Evolutionary conservation across 1,140 invertebrate species (phyloP).

Genomic region (Argopecten irradians): DNA sequence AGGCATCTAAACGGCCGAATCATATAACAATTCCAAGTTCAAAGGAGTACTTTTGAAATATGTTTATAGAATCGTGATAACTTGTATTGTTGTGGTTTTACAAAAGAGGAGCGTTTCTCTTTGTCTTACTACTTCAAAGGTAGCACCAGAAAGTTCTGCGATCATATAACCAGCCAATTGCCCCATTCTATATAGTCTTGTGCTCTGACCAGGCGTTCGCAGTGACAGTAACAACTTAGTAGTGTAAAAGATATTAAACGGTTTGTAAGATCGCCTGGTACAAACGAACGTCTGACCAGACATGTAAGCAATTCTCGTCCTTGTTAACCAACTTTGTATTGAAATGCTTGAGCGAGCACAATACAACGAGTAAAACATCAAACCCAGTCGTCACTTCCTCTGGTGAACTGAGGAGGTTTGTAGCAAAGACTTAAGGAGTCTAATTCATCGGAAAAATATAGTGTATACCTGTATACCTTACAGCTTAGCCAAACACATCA

Average conservation of each 20-base stretch:
- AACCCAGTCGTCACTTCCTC: background rate
- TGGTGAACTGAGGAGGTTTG: too few relatives aligned
- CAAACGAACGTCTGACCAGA: background rate
- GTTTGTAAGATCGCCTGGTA: background rate
- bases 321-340: conserved; percentile 18
- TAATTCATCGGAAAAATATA: too few relatives aligned
- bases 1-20: too few relatives aligned
- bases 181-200: too few relatives aligned
- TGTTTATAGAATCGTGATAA: too few relatives aligned
- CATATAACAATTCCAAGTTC: too few relatives aligned
- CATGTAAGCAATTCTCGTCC: background rate
- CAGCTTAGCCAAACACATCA: too few relatives aligned
- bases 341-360: background rate
- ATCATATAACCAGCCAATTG: background rate
- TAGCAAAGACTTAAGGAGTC: too few relatives aligned
- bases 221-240: background rate
- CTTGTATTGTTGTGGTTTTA: too few relatives aligned
- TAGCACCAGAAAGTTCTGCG: background rate
- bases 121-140: background rate
- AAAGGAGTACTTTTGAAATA: too few relatives aligned
- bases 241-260: background rate
- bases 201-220: background rate
- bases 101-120: background rate
- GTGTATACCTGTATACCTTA: too few relatives aligned
- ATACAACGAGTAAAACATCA: conserved; percentile 15